Evolutionary conservation across 2,797 vertebrate genomes (phyloP).

Genomic region (Steatocranus sp.): DNA sequence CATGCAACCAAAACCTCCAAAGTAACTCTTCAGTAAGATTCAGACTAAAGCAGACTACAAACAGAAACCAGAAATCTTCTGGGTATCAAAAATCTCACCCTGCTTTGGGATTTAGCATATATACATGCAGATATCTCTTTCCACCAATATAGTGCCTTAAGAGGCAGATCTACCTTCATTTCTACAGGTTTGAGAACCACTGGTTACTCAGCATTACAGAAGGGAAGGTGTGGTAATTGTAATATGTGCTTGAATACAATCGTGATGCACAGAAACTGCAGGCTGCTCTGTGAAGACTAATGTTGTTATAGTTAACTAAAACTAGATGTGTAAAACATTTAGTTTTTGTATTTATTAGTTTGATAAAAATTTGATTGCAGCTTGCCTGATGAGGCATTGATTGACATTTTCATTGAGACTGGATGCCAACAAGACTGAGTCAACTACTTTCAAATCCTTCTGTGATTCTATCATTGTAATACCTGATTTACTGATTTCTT

Average conservation of each 20-base stretch:
- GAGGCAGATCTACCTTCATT: neutral
- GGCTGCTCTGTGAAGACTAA: neutral
- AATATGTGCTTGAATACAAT: neutral
- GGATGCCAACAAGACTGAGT: neutral
- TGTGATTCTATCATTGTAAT: neutral
- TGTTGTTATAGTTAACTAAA: neutral
- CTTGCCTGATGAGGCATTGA: neutral
- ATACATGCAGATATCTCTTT: neutral
- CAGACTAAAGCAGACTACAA: neutral
- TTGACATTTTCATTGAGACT: neutral
- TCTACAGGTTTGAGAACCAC: neutral
- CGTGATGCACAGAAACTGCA: neutral
- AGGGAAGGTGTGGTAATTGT: neutral
- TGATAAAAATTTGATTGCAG: neutral
- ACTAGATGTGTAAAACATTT: neutral
- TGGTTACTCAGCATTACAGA: neutral
- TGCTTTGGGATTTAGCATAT: neutral
- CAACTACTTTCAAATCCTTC: neutral
- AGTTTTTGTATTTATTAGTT: neutral
- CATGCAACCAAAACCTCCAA: neutral
- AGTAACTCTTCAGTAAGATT: neutral
- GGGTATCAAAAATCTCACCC: neutral
- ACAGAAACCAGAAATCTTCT: neutral
- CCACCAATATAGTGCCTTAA: neutral
- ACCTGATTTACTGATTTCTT: neutral